Evolutionary conservation across 2,797 vertebrate species (phyloP), one percentile per base, ranked within the genome.

Genomic region (Hippocampus kuda): DNA sequence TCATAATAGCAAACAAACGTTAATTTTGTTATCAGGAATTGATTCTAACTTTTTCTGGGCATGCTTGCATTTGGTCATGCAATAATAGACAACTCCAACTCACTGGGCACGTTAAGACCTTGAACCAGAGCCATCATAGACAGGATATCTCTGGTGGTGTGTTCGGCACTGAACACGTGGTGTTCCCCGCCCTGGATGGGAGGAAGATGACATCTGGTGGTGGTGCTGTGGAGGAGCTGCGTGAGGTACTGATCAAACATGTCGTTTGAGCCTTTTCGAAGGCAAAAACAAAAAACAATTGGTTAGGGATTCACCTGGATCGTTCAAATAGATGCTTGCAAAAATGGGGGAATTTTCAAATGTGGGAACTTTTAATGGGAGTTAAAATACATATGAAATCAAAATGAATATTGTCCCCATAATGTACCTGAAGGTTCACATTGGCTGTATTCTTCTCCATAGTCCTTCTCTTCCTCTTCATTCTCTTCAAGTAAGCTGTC

Each of bases 111-210:
- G 76, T 93, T 93, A 65, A 93, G 85, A 71, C 96, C 96, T 81
- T 95, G 95, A 64, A 93, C 90, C 84, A 95, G 92, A 60, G 95
- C 95, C 95, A 98, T 95, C 72, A 97, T 86, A 1, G 94, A 96
- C 86, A 99, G 88, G 79, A 99, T 97, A 79, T 99, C 95, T 75
- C 90, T 89, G 44, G 95, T 98, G 65, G 94, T 96, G 88, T 98
- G 93, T 75, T 92, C 86, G 24, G 96, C 91, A 72, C 94, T 96
- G 85, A 98, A 96, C 65, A 95, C 72, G 10, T 93, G 93, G 27
- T 90, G 87, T 59, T 94, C 92, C 76, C 88, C 91, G 71, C 88
- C 90, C 84, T 92, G 91, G 79, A 93, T 92, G 70, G 95, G 90
- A 87, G 97, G 96, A 42, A 99, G 91, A 76, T 94, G 89, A 48